A percentile compares a stretch with the other conserved stretches of the same genome.
These are phyloP conservation scores for Novumbra hubbsi DNA, from an alignment of 2,797 vertebrate species.

Conservation along the genomic window DNA sequence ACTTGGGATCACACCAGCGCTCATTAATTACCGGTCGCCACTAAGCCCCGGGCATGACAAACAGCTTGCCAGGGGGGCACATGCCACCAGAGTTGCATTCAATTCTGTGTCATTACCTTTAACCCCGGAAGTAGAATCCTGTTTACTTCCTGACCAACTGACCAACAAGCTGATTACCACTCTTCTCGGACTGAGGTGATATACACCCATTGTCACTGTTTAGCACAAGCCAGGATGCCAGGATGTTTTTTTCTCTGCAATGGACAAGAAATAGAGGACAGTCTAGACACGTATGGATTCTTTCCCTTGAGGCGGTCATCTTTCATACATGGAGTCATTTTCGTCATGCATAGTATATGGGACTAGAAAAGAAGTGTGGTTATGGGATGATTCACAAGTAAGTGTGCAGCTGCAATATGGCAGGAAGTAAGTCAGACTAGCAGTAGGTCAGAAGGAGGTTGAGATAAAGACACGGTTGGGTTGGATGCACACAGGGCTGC, in stretches of 20 bases:
- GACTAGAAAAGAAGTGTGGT: not conserved
- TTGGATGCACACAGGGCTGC: not conserved
- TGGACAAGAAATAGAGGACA: not conserved
- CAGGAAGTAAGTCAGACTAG: not conserved
- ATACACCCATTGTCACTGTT: conserved; percentile 60
- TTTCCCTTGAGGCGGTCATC: not conserved
- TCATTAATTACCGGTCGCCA: conserved; percentile 75
- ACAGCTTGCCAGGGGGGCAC: conserved; percentile 23
- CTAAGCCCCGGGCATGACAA: conserved; percentile 63
- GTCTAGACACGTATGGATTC: not conserved
- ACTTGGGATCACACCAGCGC: conserved; percentile 67
- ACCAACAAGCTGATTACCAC: not conserved
- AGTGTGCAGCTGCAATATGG: not conserved
- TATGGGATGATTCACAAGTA: not conserved
- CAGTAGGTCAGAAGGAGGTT: not conserved
- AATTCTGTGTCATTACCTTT: not conserved
- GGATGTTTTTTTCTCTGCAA: conserved; percentile 14
- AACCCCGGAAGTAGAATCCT: not conserved
- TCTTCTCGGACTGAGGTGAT: conserved; percentile 39
- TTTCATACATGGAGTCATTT: not conserved
- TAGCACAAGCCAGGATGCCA: conserved; percentile 49
- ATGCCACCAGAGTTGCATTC: not conserved
- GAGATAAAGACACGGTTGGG: not conserved
- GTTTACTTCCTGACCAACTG: not conserved
- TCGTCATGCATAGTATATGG: not conserved